Evolutionary conservation across 2,113 vertebrate species (phyloP), one percentile per base, ranked within the genome.

Genomic region (Podarcis cretensis): DNA sequence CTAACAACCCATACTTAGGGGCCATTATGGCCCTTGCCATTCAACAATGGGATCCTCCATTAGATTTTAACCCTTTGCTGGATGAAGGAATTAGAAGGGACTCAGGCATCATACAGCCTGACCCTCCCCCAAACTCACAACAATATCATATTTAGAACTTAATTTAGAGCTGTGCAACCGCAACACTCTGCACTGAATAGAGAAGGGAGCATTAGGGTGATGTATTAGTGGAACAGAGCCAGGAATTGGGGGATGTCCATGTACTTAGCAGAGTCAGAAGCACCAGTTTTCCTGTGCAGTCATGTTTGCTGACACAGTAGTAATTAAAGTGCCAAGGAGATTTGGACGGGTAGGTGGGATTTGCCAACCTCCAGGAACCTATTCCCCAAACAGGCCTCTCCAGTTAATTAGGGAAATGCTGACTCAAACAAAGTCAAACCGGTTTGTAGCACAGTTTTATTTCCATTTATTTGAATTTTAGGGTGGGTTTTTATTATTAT

Each of bases 331-430:
- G 79, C 0, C 0, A 0, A 32, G 69, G 76, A 90, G 68, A 87
- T 79, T 83, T 48, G 54, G 84, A 65, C 90, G 71, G 81, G 32
- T 63, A 90, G 65, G 27, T 71, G 63, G 43, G 81, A 69, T 83
- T 63, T 69, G 81, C 71, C 81, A 88, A 63, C 63, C 35, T 27
- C 87, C 40, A n/a, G 80, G 32, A 77, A 63, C 66, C 27, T 69
- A 91, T 85, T 91, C 92, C 27, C 57, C 73, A 89, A 89, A 83
- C 95, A 0, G 0, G 94, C 92, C 91, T 84, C 71, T 93, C 94
- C 0, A 0, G 94, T 92, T 93, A 84, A 73, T 93, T 69, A 66
- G 76, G 66, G 66, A 89, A 92, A 82, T 0, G 0, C 23, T 66
- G 87, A 92, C 83, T 5, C 63, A 91, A 57, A 0, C 1, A 2